A percentile compares a stretch with the other conserved stretches of the same genome.
phyloP scores from a whole-genome alignment of 2,888 invertebrate species.

The Antheraea yamamai region DNA sequence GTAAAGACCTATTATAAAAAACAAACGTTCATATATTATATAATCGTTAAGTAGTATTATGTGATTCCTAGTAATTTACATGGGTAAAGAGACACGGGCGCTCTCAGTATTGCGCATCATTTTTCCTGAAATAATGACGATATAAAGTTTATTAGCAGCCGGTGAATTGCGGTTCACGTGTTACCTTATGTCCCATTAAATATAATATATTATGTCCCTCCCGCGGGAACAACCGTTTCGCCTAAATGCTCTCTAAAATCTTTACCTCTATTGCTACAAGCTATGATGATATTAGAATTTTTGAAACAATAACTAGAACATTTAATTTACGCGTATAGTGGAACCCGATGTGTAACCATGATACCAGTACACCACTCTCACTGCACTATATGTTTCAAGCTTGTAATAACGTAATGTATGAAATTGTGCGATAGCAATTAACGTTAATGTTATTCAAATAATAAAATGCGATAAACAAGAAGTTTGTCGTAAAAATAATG shows the following conservation, averaged over 20 bases:
- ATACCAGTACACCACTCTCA: no score
- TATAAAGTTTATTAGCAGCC: slow-evolving; percentile 9
- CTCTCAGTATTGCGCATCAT: background rate
- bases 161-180: background rate
- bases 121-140: slow-evolving; percentile 6
- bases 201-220: background rate
- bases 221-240: background rate
- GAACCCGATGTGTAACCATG: background rate
- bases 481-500: slow-evolving; percentile 1
- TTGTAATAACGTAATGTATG: no score
- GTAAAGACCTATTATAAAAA: no score
- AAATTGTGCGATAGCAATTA: no score
- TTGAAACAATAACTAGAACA: background rate
- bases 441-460: background rate
- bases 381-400: no score
- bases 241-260: background rate
- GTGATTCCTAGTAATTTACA: background rate
- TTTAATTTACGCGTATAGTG: background rate
- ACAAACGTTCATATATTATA: background rate
- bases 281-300: background rate
- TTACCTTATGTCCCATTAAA: slow-evolving; percentile 7
- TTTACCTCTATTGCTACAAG: background rate
- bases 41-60: background rate
- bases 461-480: background rate
- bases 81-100: background rate